A percentile compares a stretch with the other conserved stretches of the same genome.
These are phyloP conservation scores for Cairina moschata DNA, from an alignment of 2,113 vertebrate species.

Conservation along the genomic window DNA sequence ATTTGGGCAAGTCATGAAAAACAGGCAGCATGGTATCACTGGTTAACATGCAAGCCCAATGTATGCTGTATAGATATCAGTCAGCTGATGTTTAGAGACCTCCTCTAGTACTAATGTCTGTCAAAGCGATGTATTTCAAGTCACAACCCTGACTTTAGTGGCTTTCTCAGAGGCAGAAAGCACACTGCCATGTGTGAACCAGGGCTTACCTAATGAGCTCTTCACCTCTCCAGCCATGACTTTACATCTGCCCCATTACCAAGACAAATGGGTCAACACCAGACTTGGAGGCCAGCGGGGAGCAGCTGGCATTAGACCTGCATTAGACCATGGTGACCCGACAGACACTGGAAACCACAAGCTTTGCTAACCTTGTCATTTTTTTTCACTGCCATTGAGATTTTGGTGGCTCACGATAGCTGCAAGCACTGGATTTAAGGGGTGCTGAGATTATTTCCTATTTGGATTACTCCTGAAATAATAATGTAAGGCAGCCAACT, in stretches of 20 bases:
- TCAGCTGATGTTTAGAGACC: not conserved
- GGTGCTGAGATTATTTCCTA: not conserved
- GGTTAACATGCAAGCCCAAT: not conserved
- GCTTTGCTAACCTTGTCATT: not conserved
- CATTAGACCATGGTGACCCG: not conserved
- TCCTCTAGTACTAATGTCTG: not conserved
- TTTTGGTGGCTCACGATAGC: not conserved
- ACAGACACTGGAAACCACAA: not conserved
- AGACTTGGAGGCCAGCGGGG: not conserved
- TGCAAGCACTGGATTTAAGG: not conserved
- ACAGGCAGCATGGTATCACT: fast-evolving
- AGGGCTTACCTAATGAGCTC: not conserved
- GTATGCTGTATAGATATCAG: not conserved
- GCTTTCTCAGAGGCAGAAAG: not conserved
- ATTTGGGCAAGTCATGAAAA: not conserved
- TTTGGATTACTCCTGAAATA: not conserved
- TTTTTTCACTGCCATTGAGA: not conserved
- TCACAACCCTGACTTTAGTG: not conserved
- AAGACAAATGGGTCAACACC: not conserved
- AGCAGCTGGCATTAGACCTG: not conserved
- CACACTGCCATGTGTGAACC: not conserved
- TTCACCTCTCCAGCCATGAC: not conserved
- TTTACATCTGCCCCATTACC: not conserved
- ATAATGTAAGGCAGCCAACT: not conserved
- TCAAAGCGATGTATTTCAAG: not conserved